Percentiles rank a stretch among this genome's conserved stretches.
Evolutionary conservation across 2,797 vertebrate species (phyloP).

Genomic region (Poecile montanus): DNA sequence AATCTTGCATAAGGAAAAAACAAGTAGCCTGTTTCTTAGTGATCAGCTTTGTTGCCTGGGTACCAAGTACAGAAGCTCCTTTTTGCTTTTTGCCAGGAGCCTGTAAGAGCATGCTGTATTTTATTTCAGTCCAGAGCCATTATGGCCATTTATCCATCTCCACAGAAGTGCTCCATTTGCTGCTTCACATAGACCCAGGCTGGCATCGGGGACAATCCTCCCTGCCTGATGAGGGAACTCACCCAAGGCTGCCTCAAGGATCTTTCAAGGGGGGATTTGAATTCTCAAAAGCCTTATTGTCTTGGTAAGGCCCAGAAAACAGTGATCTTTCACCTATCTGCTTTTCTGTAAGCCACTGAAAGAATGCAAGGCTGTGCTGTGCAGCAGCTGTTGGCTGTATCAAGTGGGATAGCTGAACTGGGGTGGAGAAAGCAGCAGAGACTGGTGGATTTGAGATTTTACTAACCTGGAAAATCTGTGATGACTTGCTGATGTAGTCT

Average conservation of each 20-base stretch:
- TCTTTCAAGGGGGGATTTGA: background rate
- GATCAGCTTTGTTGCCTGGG: conserved; percentile 37
- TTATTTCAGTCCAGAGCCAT: conserved; percentile 27
- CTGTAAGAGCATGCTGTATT: background rate
- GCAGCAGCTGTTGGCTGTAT: background rate
- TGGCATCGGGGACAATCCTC: background rate
- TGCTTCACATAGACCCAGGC: background rate
- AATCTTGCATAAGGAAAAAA: background rate
- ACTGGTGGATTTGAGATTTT: background rate
- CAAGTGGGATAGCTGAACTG: background rate
- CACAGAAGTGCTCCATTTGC: background rate
- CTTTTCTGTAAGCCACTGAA: background rate
- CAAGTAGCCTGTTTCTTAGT: background rate
- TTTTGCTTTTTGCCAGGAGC: conserved; percentile 24
- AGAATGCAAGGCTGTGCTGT: background rate
- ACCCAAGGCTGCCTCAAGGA: background rate
- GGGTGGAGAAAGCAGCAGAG: background rate
- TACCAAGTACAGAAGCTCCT: conserved; percentile 40
- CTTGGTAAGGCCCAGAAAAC: background rate
- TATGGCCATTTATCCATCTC: background rate
- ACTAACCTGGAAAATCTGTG: background rate
- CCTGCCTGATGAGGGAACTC: background rate
- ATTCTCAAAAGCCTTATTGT: background rate
- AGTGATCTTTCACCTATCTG: background rate
- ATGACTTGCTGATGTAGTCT: background rate